Percentiles rank a stretch among this genome's conserved stretches.
Conservation (phyloP, 2,113 vertebrate species). For the Heloderma charlesbogerti region DNA sequence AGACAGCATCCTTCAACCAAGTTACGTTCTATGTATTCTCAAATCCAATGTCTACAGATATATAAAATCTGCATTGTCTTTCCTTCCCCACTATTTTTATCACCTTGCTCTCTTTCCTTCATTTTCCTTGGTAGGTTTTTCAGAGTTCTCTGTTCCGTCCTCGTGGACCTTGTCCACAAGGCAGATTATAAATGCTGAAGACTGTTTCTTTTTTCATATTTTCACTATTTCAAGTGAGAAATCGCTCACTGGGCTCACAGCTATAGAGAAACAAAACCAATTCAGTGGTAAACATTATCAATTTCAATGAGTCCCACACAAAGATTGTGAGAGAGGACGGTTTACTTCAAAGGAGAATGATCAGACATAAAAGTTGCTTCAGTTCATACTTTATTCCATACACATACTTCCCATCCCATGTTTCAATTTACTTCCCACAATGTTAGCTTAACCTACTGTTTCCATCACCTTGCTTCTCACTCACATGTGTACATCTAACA, state of each 20-base stretch:
- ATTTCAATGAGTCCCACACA: not conserved
- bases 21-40: not conserved
- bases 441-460: slow-evolving; percentile 15
- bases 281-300: not conserved
- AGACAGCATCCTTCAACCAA: rapidly evolving
- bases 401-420: not conserved
- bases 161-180: rapidly evolving
- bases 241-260: not conserved
- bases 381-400: not conserved
- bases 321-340: not conserved
- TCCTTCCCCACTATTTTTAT: not conserved
- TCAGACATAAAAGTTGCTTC: not conserved
- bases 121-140: not conserved
- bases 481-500: not conserved
- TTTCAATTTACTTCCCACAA: slow-evolving; percentile 18
- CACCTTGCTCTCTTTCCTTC: not conserved
- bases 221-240: not conserved
- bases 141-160: not conserved
- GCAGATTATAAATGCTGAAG: not conserved
- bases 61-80: not conserved
- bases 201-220: no score
- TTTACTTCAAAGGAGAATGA: not conserved
- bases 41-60: not conserved
- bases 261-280: not conserved
- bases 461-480: not conserved